Percentiles rank a stretch among this genome's conserved stretches.
phyloP scores from a whole-genome alignment of 2,113 vertebrate genomes.

The Limnothrissa miodon region DNA sequence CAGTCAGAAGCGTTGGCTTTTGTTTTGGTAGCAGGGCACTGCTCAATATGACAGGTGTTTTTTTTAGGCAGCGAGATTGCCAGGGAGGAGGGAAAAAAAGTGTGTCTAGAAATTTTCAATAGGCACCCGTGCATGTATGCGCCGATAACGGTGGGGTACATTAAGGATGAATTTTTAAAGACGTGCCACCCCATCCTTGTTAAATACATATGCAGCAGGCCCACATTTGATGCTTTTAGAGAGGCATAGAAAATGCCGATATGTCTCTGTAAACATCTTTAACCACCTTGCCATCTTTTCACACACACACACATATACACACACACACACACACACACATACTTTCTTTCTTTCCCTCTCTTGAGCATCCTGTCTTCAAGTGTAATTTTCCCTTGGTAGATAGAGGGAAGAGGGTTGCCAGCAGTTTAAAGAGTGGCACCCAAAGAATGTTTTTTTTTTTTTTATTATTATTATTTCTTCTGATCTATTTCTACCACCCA shows the following conservation, averaged over 20 bases:
- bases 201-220: conserved; percentile 11
- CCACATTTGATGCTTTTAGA: not conserved
- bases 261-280: not conserved
- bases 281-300: not conserved
- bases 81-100: not conserved
- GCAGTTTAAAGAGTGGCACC: conserved; percentile 10
- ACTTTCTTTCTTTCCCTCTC: not conserved
- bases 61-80: conserved; percentile 21
- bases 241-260: conserved; percentile 9
- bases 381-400: not conserved
- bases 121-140: not conserved
- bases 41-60: conserved; percentile 46
- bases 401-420: not conserved
- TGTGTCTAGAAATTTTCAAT: not conserved
- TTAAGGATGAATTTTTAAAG: not conserved
- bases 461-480: too few species aligned
- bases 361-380: conserved; percentile 34
- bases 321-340: not conserved
- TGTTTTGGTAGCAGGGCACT: conserved; percentile 46
- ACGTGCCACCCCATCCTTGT: not conserved
- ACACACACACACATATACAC: not conserved
- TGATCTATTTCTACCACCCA: not conserved
- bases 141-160: not conserved
- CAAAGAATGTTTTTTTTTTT: not conserved
- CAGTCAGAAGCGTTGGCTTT: conserved; percentile 52